These are phyloP conservation scores for Altica lythri DNA, from an alignment of 2,888 invertebrate species.

Conservation along the genomic window DNA sequence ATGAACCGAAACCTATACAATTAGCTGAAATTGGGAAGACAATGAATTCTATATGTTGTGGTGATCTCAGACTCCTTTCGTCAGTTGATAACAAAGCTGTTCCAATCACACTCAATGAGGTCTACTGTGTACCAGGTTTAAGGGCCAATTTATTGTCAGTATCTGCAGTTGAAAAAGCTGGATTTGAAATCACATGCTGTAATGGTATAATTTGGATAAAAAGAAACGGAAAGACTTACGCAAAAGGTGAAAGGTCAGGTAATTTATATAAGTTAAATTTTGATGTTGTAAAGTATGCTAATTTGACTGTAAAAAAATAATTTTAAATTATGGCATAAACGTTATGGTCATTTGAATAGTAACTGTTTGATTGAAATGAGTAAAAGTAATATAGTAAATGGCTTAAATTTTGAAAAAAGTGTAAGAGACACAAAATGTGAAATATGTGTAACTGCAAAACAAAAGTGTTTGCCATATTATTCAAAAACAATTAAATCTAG, in stretches of 20 bases:
- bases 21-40: no score
- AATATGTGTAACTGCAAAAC: not conserved
- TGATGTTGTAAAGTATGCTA: not conserved
- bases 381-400: not conserved
- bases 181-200: not conserved
- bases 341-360: not conserved
- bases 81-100: not conserved
- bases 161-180: not conserved
- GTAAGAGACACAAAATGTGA: conserved; percentile 1
- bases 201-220: no score
- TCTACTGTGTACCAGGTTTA: not conserved
- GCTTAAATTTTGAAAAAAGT: conserved; percentile 1
- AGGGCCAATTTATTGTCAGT: not conserved
- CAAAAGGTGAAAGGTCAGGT: not conserved
- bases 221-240: not conserved
- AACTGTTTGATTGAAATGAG: not conserved
- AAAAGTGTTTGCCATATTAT: not conserved
- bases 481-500: not conserved
- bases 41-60: no score
- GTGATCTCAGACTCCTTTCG: no score
- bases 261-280: not conserved
- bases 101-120: not conserved
- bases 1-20: no score
- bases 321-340: not conserved
- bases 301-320: not conserved